Base-by-base conservation (phyloP, 2,797 vertebrate species). In the Galagoides demidoff region DNA sequence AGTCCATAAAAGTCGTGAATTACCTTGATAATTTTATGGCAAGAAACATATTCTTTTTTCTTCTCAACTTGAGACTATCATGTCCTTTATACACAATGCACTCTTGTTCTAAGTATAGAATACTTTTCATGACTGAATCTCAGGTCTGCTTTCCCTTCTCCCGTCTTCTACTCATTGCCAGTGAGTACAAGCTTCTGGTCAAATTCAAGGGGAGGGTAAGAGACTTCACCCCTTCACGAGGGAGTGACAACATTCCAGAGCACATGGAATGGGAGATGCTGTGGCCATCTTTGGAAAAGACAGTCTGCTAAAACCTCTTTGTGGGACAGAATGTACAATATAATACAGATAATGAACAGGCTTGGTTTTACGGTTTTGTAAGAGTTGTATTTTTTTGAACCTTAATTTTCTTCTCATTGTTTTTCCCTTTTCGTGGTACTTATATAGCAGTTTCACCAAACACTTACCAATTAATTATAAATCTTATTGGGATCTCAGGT, bases 21-120 rank as follows among this genome's bases (percentile, higher is more conserved):
- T 82, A 49, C 29, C 93, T 92, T 55, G 68, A 79, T 77, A 89
- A 83, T 83, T 96, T 86, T 90, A 27, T 82, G 78, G 11, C n/a
- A 9, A 93, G 78, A 89, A 95, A 87, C 43, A 76, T n/a, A 84
- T 59, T 9, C 5, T 4, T 37, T 27, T 83, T 82, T 91, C 68
- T 20, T 90, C 63, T 76, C 63, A 70, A 52, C 90, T 85, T 92
- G 73, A 96, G 94, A 93, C 84, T 29, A 37, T 66, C 88, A 1
- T 63, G 2, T 86, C 7, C n/a, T 88, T 89, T 59, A 57, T 85
- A 57, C 89, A 29, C 4, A 64, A 4, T 63, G 16, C 0, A 25
- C 25, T 95, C 10, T 88, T 79, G 29, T 85, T 78, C 29, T 63
- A 90, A 85, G 84, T 92, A 57, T 92, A 68, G 55, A 86, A 74